These are phyloP conservation scores for Amblyteles armatorius DNA, from an alignment of 2,888 invertebrate genomes.

Conservation along the genomic window DNA sequence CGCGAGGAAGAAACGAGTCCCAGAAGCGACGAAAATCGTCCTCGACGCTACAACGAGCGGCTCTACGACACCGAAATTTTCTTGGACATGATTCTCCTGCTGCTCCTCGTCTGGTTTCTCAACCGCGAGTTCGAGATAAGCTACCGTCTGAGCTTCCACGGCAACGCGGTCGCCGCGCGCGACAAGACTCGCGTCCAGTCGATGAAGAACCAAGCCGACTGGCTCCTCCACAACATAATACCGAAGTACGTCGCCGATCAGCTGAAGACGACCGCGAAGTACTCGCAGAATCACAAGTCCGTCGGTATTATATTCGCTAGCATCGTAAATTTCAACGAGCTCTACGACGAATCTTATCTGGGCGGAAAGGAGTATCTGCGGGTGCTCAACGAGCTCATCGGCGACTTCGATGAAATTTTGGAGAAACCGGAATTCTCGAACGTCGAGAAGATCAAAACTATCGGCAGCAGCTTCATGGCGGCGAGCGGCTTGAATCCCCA, in stretches of 20 bases:
- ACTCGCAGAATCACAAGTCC: constrained; percentile 97
- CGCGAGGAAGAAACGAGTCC: neutral
- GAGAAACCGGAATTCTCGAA: constrained; percentile 92
- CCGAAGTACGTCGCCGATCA: constrained; percentile 98
- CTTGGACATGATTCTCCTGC: constrained; percentile 92
- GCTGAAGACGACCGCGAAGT: constrained; percentile 95
- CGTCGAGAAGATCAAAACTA: constrained; percentile 99
- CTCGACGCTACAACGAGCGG: constrained; percentile 76
- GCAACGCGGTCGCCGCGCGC: constrained; percentile 95
- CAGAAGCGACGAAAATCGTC: neutral
- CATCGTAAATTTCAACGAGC: constrained; percentile 98
- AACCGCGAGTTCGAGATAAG: constrained; percentile 98
- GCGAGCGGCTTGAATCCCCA: constrained; percentile 97
- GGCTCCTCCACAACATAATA: constrained; percentile 98
- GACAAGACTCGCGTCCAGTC: constrained; percentile 95
- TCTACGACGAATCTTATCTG: constrained; percentile 98
- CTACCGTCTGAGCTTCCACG: constrained; percentile 96
- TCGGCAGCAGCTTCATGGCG: constrained; percentile 98
- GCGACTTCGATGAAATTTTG: constrained; percentile 97
- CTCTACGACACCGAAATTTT: constrained; percentile 90
- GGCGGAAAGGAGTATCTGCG: constrained; percentile 97
- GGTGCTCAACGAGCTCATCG: constrained; percentile 97
- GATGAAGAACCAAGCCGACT: constrained; percentile 98
- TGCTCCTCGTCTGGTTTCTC: constrained; percentile 95
- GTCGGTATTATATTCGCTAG: constrained; percentile 98